These are phyloP conservation scores for Novumbra hubbsi DNA, from an alignment of 2,797 vertebrate genomes.

Conservation along the genomic window DNA sequence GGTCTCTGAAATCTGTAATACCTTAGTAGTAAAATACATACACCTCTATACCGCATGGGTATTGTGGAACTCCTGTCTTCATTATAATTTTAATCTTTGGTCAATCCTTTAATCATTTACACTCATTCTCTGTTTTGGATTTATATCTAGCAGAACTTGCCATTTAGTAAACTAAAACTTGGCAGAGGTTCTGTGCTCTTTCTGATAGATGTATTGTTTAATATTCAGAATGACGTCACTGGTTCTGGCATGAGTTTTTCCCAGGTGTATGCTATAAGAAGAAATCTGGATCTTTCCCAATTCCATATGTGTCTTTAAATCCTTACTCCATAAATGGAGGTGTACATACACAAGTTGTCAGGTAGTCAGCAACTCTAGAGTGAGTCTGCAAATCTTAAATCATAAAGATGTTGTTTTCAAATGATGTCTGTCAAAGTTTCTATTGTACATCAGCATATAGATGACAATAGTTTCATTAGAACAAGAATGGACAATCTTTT, in stretches of 20 bases:
- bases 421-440: background rate
- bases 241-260: conserved; percentile 57
- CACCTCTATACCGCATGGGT: background rate
- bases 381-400: background rate
- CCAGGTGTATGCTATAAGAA: conserved; percentile 63
- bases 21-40: conserved; percentile 7
- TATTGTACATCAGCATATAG: background rate
- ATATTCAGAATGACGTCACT: conserved; percentile 56
- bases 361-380: conserved; percentile 13
- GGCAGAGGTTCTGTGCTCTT: conserved; percentile 50
- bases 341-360: conserved; percentile 50
- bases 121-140: conserved; percentile 42
- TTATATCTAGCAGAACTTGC: conserved; percentile 40
- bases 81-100: conserved; percentile 4
- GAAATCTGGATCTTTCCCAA: conserved; percentile 62
- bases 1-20: conserved; percentile 25
- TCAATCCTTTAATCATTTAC: conserved; percentile 37
- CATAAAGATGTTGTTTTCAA: background rate
- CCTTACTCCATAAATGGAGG: conserved; percentile 57
- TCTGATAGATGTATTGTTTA: conserved; percentile 53
- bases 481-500: conserved; percentile 24
- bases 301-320: conserved; percentile 40
- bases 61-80: background rate
- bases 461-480: background rate
- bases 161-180: conserved; percentile 63